These are phyloP conservation scores for Grantiella picta DNA, from an alignment of 2,113 vertebrate genomes.

Conservation along the genomic window DNA sequence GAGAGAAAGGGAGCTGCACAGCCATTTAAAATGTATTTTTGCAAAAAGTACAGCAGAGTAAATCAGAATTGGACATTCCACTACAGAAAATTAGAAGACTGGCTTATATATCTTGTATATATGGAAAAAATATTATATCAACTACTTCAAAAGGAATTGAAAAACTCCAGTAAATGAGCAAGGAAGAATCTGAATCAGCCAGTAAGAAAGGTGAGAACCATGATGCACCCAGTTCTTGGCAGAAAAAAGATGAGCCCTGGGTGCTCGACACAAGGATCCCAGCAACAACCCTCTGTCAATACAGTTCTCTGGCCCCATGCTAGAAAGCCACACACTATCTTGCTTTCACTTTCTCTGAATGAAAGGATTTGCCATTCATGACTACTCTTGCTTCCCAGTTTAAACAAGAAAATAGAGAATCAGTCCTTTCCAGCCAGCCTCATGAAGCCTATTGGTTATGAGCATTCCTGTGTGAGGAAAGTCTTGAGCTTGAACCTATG, in stretches of 20 bases:
- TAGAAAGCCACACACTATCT: background rate
- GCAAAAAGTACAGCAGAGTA: background rate
- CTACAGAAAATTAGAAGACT: background rate
- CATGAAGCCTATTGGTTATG: background rate
- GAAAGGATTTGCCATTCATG: background rate
- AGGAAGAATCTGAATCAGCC: background rate
- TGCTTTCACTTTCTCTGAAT: background rate
- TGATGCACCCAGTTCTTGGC: background rate
- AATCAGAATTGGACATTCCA: background rate
- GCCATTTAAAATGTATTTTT: background rate
- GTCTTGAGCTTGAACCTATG: background rate
- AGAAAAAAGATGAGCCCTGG: background rate
- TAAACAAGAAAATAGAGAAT: background rate
- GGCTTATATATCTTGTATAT: background rate
- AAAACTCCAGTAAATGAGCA: background rate
- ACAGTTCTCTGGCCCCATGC: background rate
- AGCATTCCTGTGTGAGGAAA: background rate
- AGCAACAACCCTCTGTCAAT: background rate
- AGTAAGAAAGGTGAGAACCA: background rate
- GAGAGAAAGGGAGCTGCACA: background rate
- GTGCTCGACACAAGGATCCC: background rate
- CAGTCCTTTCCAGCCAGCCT: background rate
- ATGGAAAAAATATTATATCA: background rate
- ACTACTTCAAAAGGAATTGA: background rate
- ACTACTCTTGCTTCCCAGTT: background rate